Conservation (phyloP, 1,140 invertebrate species). For the Cepaea nemoralis region DNA sequence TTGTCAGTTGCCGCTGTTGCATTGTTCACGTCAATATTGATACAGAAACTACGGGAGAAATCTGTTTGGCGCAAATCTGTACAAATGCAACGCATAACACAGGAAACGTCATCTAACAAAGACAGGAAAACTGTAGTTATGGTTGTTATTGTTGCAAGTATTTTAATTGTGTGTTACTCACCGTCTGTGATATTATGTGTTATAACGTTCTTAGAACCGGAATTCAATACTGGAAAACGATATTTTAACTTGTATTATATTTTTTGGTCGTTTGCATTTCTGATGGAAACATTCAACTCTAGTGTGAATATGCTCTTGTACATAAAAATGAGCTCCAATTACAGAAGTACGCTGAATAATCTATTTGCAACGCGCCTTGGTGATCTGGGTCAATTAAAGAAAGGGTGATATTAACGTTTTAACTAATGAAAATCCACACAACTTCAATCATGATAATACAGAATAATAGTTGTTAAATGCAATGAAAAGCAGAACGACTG, state of each 20-base stretch:
- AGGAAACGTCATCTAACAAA: background rate
- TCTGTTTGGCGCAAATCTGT: background rate
- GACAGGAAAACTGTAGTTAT: background rate
- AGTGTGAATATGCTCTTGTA: slow-evolving; percentile 6
- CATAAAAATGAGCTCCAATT: background rate
- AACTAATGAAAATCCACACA: too few relatives aligned
- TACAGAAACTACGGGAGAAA: background rate
- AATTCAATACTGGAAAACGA: background rate
- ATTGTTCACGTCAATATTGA: background rate
- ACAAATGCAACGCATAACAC: background rate
- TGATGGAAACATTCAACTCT: background rate
- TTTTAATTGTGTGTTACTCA: background rate
- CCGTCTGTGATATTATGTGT: background rate
- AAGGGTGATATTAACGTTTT: too few relatives aligned
- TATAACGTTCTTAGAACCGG: background rate
- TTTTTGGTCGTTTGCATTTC: background rate
- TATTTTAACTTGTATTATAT: background rate
- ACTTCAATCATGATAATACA: too few relatives aligned
- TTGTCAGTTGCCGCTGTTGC: background rate
- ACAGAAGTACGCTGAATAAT: too few relatives aligned
- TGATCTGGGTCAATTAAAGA: too few relatives aligned
- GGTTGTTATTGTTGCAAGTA: background rate
- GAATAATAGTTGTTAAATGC: too few relatives aligned
- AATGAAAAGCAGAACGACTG: too few relatives aligned
- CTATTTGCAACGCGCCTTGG: too few relatives aligned